Evolutionary conservation across 2,113 vertebrate genomes (phyloP), one percentile per base, ranked within the genome.

Genomic region (Elanoides forficatus): DNA sequence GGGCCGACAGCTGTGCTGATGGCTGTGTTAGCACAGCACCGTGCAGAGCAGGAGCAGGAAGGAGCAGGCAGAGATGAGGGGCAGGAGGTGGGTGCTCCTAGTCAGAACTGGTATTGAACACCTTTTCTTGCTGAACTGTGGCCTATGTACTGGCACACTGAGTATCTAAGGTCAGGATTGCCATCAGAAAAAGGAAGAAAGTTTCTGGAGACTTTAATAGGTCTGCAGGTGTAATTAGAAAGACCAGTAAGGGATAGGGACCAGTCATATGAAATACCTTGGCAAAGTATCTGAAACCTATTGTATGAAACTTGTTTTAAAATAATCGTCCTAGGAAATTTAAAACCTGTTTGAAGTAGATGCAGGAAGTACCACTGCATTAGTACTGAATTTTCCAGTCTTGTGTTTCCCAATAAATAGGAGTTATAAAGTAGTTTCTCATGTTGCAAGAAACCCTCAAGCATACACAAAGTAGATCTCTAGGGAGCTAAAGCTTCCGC

Each of bases 381-480:
- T 45, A 76, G 27, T 27, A 42, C 23, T 78, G 68, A 75, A 48
- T 79, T 81, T 91, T 83, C 29, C 38, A 10, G 5, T 70, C 25
- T 67, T 84, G 18, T 83, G 32, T 91, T 88, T 82, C 58, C 58
- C 38, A 70, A 7, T 93, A 68, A 91, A 82, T 70, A 73, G 50
- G 36, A 73, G 42, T 58, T 88, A 22, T 30, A 15, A 95, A 86
- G 73, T 42, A 25, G 42, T 55, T 66, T 55, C 9, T 82, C 13
- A 18, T 85, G 29, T 62, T 82, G 58, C 32, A 95, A 85, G 68
- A 82, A 40, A 48, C 45, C 70, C 87, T 95, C 52, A 80, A 85
- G 74, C n/a, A 42, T 21, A 38, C 38, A n/a, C 30, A 73, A 75
- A 90, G 65, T n/a, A 52, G 40, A 53, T 60, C 62, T 91, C 60